Base-by-base conservation (phyloP, 1,140 invertebrate genomes). In the Ceratoteleas bidentatus region DNA sequence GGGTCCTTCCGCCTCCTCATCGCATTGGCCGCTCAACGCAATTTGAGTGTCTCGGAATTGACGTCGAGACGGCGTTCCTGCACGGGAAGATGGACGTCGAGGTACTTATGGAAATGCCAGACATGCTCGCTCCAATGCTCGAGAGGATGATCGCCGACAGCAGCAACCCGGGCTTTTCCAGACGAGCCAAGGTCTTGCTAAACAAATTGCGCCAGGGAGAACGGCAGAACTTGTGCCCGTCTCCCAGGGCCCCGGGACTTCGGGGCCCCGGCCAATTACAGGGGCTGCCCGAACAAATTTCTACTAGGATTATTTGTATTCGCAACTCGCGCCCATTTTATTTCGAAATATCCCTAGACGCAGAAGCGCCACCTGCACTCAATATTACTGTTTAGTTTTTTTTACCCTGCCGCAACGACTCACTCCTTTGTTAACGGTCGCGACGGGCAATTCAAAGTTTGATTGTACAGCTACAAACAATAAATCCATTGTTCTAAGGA, bases 1-100 rank as follows among this genome's bases (percentile, higher is more conserved):
- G 52, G 52, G 52, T 53, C 52, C 4, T 53, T 53, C 10, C 52
- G 52, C 13, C 33, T 56, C 7, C 53, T 56, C 11, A 36, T 56
- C 33, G 53, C 53, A 13, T 34, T 56, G 3, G 53, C 53, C 33
- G 53, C 53, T 0, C 33, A 36, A 36, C 53, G 13, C n/a, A n/a
- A 56, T 13, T 13, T 56, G n/a, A 32, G n/a, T 7, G 13, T 56
- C 33, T 13, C 53, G 10, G 33, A 56, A 13, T 7, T 56, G 49
- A 52, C 49, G 49, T 52, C 49, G 49, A 52, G 16, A 52, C 49
- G 16, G 49, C 49, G 8, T 52, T 52, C 14, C 16, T 52, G 16
- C 49, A 52, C 16, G 49, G 49, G 6, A 52, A 52, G 15, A 52
- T 52, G 49, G 49, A 52, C 16, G 16, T 32, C 49, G 49, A 52